These are phyloP conservation scores for Drosophila navojoa DNA, from an alignment of 1,140 invertebrate genomes.

Conservation along the genomic window DNA sequence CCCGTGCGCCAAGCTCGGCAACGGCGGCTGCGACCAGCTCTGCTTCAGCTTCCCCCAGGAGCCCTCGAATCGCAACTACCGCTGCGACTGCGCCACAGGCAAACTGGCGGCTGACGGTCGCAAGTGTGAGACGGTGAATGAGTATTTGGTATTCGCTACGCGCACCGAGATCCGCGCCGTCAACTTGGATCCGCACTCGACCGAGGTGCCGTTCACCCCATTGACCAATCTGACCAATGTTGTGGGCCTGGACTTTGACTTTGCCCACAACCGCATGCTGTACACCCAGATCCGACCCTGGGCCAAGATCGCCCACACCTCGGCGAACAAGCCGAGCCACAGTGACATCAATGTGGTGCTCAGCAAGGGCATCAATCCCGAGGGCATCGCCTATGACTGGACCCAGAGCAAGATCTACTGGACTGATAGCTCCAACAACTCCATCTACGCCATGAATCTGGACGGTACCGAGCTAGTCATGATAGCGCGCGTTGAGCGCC, in stretches of 20 bases:
- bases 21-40: constrained; percentile 95
- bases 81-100: constrained; percentile 96
- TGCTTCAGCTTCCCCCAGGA: constrained; percentile 96
- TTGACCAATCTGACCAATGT: constrained; percentile 97
- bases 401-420: constrained; percentile 98
- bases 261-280: constrained; percentile 92
- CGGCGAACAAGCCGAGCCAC: constrained; percentile 87
- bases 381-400: constrained; percentile 98
- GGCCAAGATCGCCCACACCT: constrained; percentile 93
- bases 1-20: constrained; percentile 90
- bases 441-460: constrained; percentile 97
- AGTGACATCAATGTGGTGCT: constrained; percentile 89
- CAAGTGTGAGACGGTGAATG: constrained; percentile 92
- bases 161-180: constrained; percentile 95
- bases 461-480: constrained; percentile 95
- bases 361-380: constrained; percentile 94
- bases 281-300: constrained; percentile 96
- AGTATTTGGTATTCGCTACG: constrained; percentile 96
- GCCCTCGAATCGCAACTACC: constrained; percentile 85
- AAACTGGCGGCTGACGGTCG: constrained; percentile 86
- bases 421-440: constrained; percentile 97
- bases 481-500: constrained; percentile 96
- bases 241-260: constrained; percentile 98
- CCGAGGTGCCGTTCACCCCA: constrained; percentile 93
- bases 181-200: constrained; percentile 91